Base-by-base conservation (phyloP, 2,113 vertebrate species). In the Trochalopteron elliotii region DNA sequence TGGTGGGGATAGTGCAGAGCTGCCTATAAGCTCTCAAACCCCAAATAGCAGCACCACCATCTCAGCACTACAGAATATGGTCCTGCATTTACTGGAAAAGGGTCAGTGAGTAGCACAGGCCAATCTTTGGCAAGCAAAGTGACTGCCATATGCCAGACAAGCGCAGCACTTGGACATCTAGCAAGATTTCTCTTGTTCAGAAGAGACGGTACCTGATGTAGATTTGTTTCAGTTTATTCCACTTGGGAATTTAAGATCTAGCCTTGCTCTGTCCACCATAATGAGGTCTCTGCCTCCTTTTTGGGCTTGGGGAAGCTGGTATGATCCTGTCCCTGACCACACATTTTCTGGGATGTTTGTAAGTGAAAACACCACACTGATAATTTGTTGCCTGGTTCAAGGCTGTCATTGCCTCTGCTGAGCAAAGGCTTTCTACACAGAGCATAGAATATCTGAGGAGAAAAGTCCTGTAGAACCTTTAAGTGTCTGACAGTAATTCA, bases 401-500 rank as follows among this genome's bases (percentile, higher is more conserved):
- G 24, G 39, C 15, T 52, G 31, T 23, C 0, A 0, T 23, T 83
- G 15, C 31, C 31, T 83, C 44, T 60, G 20, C 53, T 67, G 60
- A 39, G n/a, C n/a, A 72, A 82, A 85, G 28, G 13, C 15, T 90
- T 89, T 80, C 68, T 67, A 39, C 5, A 25, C 24, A 75, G 23
- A 63, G 7, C 1, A 1, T 4, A 23, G 45, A 52, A 56, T 60
- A 28, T 49, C 35, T 78, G 24, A 20, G 33, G 40, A 78, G 49
- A 84, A 75, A 92, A 63, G 16, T 84, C 10, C 15, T 75, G 10
- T 8, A 31, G 24, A 72, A n/a, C 24, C 33, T 77, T 78, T 64
- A 87, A 75, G 17, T 7, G 33, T 91, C 78, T 91, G 57, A 79
- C 31, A 79, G 57, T 87, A 89, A 91, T 92, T 91, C 69, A 91